These are phyloP conservation scores for Panthera tigris DNA, from an alignment of 2,113 vertebrate genomes.

Conservation along the genomic window DNA sequence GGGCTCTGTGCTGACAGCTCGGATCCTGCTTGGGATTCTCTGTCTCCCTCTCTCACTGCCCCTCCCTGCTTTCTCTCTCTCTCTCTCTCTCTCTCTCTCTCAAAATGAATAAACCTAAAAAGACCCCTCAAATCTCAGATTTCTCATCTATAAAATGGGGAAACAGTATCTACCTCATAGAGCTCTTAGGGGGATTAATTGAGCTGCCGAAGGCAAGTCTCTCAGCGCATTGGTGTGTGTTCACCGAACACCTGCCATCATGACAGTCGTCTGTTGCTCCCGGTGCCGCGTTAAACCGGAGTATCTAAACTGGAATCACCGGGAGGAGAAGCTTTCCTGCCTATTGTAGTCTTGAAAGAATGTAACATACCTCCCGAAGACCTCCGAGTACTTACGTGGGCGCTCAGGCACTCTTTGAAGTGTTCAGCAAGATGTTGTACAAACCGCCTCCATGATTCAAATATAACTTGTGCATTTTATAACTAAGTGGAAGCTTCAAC, in stretches of 20 bases:
- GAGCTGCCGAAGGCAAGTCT: background rate
- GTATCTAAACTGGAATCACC: too few species aligned
- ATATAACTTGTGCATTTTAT: too few species aligned
- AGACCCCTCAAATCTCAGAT: background rate
- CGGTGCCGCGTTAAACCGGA: background rate
- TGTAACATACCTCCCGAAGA: background rate
- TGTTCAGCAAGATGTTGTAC: background rate
- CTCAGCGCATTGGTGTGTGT: fast-evolving
- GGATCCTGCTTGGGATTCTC: too few species aligned
- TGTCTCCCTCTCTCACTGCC: too few species aligned
- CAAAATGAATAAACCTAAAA: too few species aligned
- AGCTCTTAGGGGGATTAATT: too few species aligned
- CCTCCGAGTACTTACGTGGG: fast-evolving
- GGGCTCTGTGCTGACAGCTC: too few species aligned
- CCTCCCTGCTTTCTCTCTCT: too few species aligned
- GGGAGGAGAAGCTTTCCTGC: background rate
- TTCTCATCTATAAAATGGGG: background rate
- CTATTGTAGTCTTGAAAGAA: background rate
- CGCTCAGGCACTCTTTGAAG: background rate
- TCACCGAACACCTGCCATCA: too few species aligned
- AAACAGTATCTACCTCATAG: too few species aligned
- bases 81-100: too few species aligned
- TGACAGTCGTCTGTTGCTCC: background rate
- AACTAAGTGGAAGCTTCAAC: background rate
- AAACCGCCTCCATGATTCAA: background rate